phyloP scores from a whole-genome alignment of 1,140 invertebrate genomes.

The Lucilia sericata region DNA sequence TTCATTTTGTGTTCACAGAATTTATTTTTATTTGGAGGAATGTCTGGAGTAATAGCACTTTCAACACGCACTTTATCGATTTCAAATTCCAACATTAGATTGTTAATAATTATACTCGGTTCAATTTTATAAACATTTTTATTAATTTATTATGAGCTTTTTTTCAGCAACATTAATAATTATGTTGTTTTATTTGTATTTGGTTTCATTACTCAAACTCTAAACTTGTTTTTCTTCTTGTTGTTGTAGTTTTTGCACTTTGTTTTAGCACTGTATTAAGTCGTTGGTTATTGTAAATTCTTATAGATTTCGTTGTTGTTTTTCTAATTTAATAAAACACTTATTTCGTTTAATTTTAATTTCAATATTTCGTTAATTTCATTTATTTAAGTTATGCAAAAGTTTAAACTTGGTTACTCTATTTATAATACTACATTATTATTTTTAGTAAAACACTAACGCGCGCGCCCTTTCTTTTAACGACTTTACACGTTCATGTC shows the following conservation, averaged over 20 bases:
- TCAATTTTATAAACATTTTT: background rate
- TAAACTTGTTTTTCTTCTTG: constrained; percentile 28
- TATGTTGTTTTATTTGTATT: background rate
- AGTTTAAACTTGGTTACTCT: background rate
- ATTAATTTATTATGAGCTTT: background rate
- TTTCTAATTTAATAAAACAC: constrained; percentile 7
- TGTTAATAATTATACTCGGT: background rate
- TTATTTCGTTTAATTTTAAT: constrained; percentile 29
- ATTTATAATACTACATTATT: constrained; percentile 7
- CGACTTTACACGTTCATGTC: constrained; percentile 47
- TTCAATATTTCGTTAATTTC: constrained; percentile 18
- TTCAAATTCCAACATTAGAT: background rate
- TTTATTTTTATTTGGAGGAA: too few species aligned
- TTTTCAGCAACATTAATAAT: background rate
- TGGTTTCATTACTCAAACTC: constrained; percentile 20
- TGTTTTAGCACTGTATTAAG: constrained; percentile 20
- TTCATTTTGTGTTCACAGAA: too few species aligned
- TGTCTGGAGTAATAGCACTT: background rate
- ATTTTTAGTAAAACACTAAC: constrained; percentile 26
- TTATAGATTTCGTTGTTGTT: constrained; percentile 39
- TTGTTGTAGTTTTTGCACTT: constrained; percentile 33
- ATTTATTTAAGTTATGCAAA: background rate
- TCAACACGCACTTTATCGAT: background rate
- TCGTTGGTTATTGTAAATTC: constrained; percentile 43
- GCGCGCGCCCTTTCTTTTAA: constrained; percentile 29